Evolutionary conservation across 2,888 invertebrate species (phyloP), one percentile per base, ranked within the genome.

Genomic region (Pimpla rufipes): DNA sequence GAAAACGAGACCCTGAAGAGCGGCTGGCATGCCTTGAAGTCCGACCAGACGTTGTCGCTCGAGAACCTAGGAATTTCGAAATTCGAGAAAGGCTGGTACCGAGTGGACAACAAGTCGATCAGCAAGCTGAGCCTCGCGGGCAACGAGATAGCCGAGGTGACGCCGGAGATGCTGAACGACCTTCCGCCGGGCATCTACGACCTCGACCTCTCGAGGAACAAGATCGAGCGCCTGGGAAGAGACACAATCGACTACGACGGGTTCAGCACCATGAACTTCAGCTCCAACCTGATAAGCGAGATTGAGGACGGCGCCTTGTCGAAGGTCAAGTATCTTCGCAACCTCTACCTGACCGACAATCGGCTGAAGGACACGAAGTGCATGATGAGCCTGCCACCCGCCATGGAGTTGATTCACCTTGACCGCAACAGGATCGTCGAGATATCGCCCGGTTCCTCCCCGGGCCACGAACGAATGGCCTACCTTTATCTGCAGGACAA

Each of bases 231-330:
- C 0, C 67, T 90, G 7, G 67, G 83, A 50, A 81, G 79, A 1
- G 73, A 87, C 16, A 84, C 87, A 59, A 88, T 90, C n/a, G 4
- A 68, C 92, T 67, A 85, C 94, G 62, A 13, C 85, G 86, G 2
- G 90, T 89, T 40, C 79, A 47, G 4, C 70, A 93, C 89, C 13
- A 85, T 94, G 59, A 91, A 91, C 81, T 85, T 94, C 18, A 89
- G 88, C 6, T 87, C 89, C 52, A 94, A 94, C 80, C 81, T 85
- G 5, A 90, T 94, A 45, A 90, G 90, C 6, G 87, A 88, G 16
- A 87, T 94, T 18, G 92, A 93, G 73, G 85, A 88, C 0, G 90
- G 89, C 64, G 90, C 92, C 11, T 93, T 94, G 85, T n/a, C 90
- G 90, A 1, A 88, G n/a, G n/a, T n/a, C 93, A 1, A 92, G 91